Percentiles rank a stretch among this genome's conserved stretches.
Evolutionary conservation across 2,797 vertebrate genomes (phyloP).

Genomic region (Amblyopsis hoosieri): DNA sequence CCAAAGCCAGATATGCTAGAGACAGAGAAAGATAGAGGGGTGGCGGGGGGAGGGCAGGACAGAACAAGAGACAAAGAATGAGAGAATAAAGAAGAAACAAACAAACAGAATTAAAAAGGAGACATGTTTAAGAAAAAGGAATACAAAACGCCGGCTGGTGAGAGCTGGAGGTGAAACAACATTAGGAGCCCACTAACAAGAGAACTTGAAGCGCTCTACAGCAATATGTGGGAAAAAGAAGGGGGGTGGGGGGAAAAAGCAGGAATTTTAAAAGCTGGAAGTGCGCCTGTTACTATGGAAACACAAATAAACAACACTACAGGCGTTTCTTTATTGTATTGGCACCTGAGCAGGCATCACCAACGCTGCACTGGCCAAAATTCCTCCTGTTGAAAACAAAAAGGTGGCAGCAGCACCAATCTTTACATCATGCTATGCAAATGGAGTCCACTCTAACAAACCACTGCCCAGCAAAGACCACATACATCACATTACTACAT

Average conservation of each 20-base stretch:
- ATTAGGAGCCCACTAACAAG: no score
- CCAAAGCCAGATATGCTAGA: slow-evolving; percentile 78
- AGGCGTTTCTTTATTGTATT: slow-evolving; percentile 27
- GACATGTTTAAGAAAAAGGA: not conserved
- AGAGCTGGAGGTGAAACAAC: slow-evolving; percentile 25
- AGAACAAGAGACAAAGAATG: not conserved
- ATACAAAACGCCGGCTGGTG: not conserved
- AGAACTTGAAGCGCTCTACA: no score
- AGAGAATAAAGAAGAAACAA: not conserved
- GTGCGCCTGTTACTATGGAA: slow-evolving; percentile 2
- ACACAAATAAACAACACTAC: slow-evolving; percentile 53
- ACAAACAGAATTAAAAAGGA: not conserved
- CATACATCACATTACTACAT: no score
- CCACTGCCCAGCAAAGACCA: no score
- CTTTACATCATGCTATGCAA: slow-evolving; percentile 7
- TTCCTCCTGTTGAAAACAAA: slow-evolving; percentile 68
- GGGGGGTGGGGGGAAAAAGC: no score
- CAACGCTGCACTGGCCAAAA: slow-evolving; percentile 40
- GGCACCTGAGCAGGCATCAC: slow-evolving; percentile 59
- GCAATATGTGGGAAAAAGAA: no score
- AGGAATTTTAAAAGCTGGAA: no score
- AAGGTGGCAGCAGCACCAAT: slow-evolving; percentile 45
- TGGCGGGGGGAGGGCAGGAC: slow-evolving; percentile 5
- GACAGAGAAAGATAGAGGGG: slow-evolving; percentile 16
- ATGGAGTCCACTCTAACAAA: no score